phyloP scores from a whole-genome alignment of 2,113 vertebrate genomes.

The Octodon degus region DNA sequence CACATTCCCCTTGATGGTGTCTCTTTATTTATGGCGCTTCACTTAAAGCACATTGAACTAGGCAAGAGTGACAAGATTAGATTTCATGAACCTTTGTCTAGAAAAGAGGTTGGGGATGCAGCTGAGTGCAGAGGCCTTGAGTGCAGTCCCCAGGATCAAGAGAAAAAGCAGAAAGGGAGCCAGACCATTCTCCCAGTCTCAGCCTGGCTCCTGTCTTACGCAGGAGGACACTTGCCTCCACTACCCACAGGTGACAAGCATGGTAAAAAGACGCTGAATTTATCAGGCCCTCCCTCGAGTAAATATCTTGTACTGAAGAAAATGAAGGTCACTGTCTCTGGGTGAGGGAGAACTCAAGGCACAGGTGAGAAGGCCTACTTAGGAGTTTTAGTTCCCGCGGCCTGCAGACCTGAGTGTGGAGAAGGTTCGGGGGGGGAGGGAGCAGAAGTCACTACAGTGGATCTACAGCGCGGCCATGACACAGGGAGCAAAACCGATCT shows the following conservation, averaged over 20 bases:
- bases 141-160: not conserved
- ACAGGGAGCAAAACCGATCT: too few species aligned
- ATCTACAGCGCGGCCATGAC: not conserved
- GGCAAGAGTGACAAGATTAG: not conserved
- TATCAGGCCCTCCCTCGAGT: not conserved
- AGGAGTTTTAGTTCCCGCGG: not conserved
- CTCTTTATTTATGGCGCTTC: not conserved
- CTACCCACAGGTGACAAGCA: not conserved
- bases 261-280: not conserved
- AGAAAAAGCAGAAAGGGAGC: not conserved
- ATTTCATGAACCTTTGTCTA: not conserved
- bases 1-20: slow-evolving; percentile 44
- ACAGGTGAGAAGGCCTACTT: not conserved
- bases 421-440: not conserved
- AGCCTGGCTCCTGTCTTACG: not conserved
- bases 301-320: not conserved
- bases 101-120: not conserved
- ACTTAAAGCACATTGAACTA: not conserved
- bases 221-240: not conserved
- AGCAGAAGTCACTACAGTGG: not conserved
- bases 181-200: not conserved
- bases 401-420: not conserved
- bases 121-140: not conserved
- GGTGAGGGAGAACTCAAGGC: not conserved
- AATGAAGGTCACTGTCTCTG: not conserved